A percentile compares a stretch with the other conserved stretches of the same genome.
phyloP scores from a whole-genome alignment of 2,113 vertebrate genomes.

The Epinephelus moara region DNA sequence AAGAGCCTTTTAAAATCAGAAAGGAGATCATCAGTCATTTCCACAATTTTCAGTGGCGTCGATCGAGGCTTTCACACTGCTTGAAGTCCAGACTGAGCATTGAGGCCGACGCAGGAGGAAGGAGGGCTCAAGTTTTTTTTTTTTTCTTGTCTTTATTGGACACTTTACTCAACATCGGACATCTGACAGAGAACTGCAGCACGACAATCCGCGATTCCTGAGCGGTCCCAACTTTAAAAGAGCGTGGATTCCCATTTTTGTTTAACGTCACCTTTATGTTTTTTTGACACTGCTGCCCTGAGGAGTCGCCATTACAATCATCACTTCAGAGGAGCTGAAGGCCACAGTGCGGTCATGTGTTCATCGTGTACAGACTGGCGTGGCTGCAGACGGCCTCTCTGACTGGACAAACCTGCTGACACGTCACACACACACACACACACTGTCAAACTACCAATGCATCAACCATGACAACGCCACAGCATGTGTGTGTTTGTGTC shows the following conservation, averaged over 20 bases:
- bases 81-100: conserved; percentile 26
- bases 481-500: conserved; percentile 26
- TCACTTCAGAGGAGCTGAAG: conserved; percentile 4
- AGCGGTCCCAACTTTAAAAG: conserved; percentile 13
- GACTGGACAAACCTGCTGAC: conserved; percentile 49
- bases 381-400: conserved; percentile 18
- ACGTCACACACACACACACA: conserved; percentile 17
- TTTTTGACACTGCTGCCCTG: neutral
- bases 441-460: conserved; percentile 12
- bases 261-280: conserved; percentile 3
- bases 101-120: conserved; percentile 16
- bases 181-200: conserved; percentile 27
- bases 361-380: conserved; percentile 4
- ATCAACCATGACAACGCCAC: conserved; percentile 31
- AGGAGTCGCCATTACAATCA: conserved; percentile 36
- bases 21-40: conserved; percentile 37
- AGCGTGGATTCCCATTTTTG: neutral
- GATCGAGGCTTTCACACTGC: conserved; percentile 14
- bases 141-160: neutral
- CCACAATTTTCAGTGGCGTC: conserved; percentile 19
- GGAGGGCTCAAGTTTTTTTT: conserved; percentile 16
- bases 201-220: conserved; percentile 50
- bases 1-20: conserved; percentile 41
- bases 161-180: neutral
- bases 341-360: neutral